A percentile compares a stretch with the other conserved stretches of the same genome.
phyloP scores from a whole-genome alignment of 2,888 invertebrate species.

The Limenitis camilla region DNA sequence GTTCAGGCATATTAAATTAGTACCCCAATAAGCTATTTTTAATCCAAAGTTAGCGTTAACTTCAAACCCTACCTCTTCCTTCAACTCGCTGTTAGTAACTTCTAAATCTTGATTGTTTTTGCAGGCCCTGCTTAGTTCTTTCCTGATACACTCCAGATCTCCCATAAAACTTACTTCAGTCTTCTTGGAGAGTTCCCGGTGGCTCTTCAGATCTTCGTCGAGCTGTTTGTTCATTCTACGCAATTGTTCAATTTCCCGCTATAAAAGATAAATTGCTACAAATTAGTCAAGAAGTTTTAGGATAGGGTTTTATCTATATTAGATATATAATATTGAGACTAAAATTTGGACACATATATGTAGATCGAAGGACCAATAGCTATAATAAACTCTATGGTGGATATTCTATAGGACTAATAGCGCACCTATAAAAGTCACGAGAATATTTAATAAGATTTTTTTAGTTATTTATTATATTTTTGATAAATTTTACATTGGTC shows the following conservation, averaged over 20 bases:
- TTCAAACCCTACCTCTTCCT: constrained; percentile 75
- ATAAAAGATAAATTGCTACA: constrained; percentile 15
- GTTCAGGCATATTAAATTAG: not conserved
- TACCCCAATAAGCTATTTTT: not conserved
- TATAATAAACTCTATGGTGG: no score
- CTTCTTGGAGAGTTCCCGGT: constrained; percentile 62
- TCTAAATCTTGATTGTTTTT: constrained; percentile 78
- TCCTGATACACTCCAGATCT: constrained; percentile 68
- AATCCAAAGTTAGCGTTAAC: not conserved
- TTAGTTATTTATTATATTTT: no score
- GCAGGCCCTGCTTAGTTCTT: constrained; percentile 67
- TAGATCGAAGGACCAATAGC: no score
- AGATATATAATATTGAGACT: no score
- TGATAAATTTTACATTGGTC: no score
- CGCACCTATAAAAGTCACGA: no score
- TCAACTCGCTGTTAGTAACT: constrained; percentile 79
- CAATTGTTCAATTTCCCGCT: constrained; percentile 57
- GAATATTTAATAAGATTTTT: no score
- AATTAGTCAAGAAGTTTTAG: not conserved
- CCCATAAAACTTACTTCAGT: constrained; percentile 56
- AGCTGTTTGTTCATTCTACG: constrained; percentile 56
- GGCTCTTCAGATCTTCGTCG: constrained; percentile 63
- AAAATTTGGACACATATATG: no score
- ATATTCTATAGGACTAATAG: no score
- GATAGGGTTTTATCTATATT: not conserved